These are phyloP conservation scores for Pelodytes ibericus DNA, from an alignment of 2,797 vertebrate genomes.

Conservation along the genomic window DNA sequence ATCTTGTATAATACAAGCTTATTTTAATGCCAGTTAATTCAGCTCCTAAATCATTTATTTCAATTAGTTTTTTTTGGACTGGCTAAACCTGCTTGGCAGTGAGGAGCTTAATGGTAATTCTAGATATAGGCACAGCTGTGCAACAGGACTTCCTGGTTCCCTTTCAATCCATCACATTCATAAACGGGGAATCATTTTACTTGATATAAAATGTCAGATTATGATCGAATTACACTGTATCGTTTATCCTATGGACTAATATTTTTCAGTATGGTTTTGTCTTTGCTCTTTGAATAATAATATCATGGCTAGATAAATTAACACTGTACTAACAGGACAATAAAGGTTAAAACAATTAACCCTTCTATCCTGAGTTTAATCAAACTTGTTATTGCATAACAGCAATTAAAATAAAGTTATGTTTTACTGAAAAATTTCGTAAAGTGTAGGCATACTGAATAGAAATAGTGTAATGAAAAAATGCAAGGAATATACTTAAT, in stretches of 20 bases:
- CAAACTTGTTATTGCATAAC: too few species aligned
- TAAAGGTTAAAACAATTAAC: neutral
- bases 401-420: too few species aligned
- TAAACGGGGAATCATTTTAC: constrained; percentile 28
- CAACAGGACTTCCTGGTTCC: constrained; percentile 12
- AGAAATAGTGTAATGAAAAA: too few species aligned
- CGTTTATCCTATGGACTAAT: too few species aligned
- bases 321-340: neutral
- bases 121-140: constrained; percentile 40
- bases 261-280: neutral
- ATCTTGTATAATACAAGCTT: neutral
- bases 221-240: constrained; percentile 16
- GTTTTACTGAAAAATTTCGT: too few species aligned
- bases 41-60: constrained; percentile 17
- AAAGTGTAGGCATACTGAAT: too few species aligned
- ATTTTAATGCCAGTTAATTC: constrained; percentile 14
- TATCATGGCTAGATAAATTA: neutral
- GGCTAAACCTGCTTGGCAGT: constrained; percentile 39
- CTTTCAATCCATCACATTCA: constrained; percentile 9
- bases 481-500: too few species aligned
- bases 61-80: neutral
- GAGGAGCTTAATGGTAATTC: constrained; percentile 26
- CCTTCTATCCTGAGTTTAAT: neutral
- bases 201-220: constrained; percentile 23
- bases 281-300: neutral